Conservation (phyloP, 2,888 invertebrate species). For the Koerneria pararmatus region DNA sequence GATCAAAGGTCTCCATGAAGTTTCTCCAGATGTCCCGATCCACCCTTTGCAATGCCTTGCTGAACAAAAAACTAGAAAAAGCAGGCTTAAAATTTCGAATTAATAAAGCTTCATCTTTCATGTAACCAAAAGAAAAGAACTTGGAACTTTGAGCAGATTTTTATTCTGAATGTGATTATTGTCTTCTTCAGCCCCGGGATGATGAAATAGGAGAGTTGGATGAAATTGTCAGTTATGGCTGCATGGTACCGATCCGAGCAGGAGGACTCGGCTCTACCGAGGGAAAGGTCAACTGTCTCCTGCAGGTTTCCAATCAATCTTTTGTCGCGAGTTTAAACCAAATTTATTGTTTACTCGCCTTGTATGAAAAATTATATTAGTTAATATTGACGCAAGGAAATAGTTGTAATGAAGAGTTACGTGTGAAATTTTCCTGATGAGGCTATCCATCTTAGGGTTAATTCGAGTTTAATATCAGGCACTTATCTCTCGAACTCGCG, state of each 20-base stretch:
- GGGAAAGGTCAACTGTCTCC: constrained; percentile 89
- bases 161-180: not conserved
- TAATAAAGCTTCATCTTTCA: not conserved
- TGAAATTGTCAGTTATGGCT: constrained; percentile 71
- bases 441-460: not conserved
- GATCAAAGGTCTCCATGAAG: too few relatives aligned
- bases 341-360: not conserved
- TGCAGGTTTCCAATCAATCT: constrained; percentile 67
- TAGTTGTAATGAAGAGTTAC: not conserved
- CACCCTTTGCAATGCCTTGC: too few relatives aligned
- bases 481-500: constrained; percentile 69
- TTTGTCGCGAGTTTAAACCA: not conserved
- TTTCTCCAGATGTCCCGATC: too few relatives aligned
- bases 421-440: not conserved
- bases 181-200: constrained; percentile 73
- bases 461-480: constrained; percentile 33
- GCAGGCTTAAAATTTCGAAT: too few relatives aligned
- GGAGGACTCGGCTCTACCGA: constrained; percentile 83
- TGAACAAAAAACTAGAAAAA: too few relatives aligned
- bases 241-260: constrained; percentile 72
- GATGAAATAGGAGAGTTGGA: constrained; percentile 90
- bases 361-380: constrained; percentile 6
- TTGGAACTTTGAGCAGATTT: not conserved
- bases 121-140: not conserved
- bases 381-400: too few relatives aligned